phyloP scores from a whole-genome alignment of 2,113 vertebrate species.

The Zosterops borbonicus region DNA sequence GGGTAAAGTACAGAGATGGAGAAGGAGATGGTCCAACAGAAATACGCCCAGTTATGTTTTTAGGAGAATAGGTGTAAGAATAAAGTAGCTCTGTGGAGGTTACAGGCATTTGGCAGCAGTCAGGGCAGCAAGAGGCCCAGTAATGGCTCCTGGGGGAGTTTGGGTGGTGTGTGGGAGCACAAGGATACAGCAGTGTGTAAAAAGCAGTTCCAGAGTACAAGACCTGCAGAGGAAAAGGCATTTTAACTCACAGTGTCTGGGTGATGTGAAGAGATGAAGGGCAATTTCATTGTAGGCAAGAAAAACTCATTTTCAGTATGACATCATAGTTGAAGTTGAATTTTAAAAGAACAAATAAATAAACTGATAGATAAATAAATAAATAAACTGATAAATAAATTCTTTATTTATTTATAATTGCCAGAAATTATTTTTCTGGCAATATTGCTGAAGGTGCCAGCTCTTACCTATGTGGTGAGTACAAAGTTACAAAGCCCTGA shows the following conservation, averaged over 20 bases:
- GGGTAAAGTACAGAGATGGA: neutral
- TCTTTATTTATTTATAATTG: no score
- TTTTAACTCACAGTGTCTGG: neutral
- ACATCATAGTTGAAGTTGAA: neutral
- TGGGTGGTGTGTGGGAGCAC: neutral
- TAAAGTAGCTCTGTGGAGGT: neutral
- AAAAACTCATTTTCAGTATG: neutral
- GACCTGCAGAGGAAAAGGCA: neutral
- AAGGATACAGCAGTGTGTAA: neutral
- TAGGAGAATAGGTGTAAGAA: neutral
- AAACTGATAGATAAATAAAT: neutral
- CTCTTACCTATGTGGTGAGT: neutral
- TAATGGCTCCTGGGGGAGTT: neutral
- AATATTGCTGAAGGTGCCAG: neutral
- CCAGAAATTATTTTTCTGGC: neutral
- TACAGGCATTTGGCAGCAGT: neutral
- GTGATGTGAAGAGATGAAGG: neutral
- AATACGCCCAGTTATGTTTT: neutral
- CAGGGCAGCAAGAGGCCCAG: neutral
- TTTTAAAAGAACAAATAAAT: neutral
- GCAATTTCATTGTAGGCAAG: neutral
- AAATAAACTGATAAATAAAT: no score
- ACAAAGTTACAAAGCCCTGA: fast-evolving
- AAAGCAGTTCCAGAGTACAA: neutral
- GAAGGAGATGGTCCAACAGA: neutral